Evolutionary conservation across 2,797 vertebrate species (phyloP), one percentile per base, ranked within the genome.

Genomic region (Rhinophrynus dorsalis): DNA sequence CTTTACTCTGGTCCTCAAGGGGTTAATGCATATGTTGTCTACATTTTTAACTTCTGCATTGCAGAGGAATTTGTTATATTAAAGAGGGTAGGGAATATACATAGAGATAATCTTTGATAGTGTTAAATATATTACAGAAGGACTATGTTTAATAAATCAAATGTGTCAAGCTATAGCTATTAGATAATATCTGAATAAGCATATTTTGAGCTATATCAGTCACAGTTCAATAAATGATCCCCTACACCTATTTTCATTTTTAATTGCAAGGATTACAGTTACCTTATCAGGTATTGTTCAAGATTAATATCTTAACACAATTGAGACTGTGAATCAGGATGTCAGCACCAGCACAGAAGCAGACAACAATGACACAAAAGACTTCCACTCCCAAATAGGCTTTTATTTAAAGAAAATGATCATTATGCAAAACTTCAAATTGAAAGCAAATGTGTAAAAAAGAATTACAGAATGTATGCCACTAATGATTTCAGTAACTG

Each of bases 401-500:
- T 65, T 72, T 72, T 72, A 73, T 66, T 73, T 73, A 66, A 73
- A 73, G 62, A 60, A 73, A 73, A 73, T 44, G 63, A 73, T 73
- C 62, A 73, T 73, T 66, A 73, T 73, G 69, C 69, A 73, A 73
- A 73, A 73, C 55, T 73, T 66, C 62, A 66, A 73, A 66, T 73
- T 73, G 69, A 73, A 72, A 66, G 69, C 69, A 73, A 73, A 66
- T 73, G 69, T 73, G 69, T 65, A 73, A 73, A 73, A 73, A 73
- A 73, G 69, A 73, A 66, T 73, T 73, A 66, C 54, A 58, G 69
- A 73, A 73, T 64, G 63, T 54, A 66, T 52, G 69, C 69, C 55
- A 66, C 69, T 66, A 72, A 72, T 65, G 69, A 72, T 65, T 72
- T 72, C 69, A 59, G 69, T 72, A 73, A 73, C 69, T 73, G 69